Evolutionary conservation across 2,113 vertebrate genomes (phyloP), one percentile per base, ranked within the genome.

Genomic region (Spea bombifrons): DNA sequence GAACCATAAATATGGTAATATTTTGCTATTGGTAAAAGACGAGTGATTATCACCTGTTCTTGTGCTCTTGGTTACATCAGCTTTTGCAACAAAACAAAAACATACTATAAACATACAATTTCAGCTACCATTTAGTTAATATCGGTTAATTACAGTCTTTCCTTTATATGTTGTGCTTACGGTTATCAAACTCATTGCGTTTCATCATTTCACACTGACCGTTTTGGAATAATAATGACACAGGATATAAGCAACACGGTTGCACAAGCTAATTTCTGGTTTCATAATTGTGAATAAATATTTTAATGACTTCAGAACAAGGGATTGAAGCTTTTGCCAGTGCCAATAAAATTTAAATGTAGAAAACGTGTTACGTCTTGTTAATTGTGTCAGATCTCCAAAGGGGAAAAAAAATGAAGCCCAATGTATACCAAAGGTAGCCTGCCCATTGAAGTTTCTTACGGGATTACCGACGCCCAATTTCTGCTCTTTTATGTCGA

Each of bases 401-500:
- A 49, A 70, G 55, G 30, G 55, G 45, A 47, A 30, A 46, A 67
- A 17, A 30, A 9, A 68, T 59, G 43, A 30, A 70, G 64, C 30
- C 68, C 67, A 68, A 76, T 49, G 75, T 76, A 70, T 70, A 53
- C 75, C 75, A 77, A 63, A 70, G 75, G 75, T 70, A 77, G 45
- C 52, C 75, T 63, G 55, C 66, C 68, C 17, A 57, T 48, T 70
- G 66, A 77, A 63, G 59, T 71, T 53, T 70, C 67, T 77, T 77
- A 77, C 4, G 10, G 53, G 67, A 77, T 70, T 77, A 77, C 75
- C 59, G 75, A 70, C 67, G 75, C 75, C 66, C 75, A 70, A 61
- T 61, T 71, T 71, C 45, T 69, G 66, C 69, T 46, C 55, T 70
- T 77, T 77, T 70, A 77, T 77, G 75, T 77, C 66, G 75, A 77